Conservation (phyloP, 2,113 vertebrate species). For the Brachypteracias leptosomus region DNA sequence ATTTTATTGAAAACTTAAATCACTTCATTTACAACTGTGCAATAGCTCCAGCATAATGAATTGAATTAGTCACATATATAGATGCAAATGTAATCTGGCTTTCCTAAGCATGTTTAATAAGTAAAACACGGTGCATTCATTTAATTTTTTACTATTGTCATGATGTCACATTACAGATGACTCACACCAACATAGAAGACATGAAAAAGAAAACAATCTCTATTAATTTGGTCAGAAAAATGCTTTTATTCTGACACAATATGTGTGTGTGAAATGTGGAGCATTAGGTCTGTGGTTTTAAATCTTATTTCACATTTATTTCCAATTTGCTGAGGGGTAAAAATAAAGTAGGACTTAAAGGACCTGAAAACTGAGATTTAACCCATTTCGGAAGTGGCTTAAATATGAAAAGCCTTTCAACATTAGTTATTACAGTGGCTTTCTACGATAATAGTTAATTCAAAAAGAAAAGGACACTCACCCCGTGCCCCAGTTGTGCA, state of each 20-base stretch:
- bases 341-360: slow-evolving; percentile 17
- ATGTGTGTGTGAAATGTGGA: neutral
- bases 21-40: neutral
- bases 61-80: neutral
- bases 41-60: neutral
- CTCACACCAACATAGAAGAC: neutral
- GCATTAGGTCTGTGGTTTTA: slow-evolving; percentile 24
- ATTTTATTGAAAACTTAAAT: neutral
- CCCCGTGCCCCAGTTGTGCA: neutral
- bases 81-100: neutral
- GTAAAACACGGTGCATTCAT: neutral
- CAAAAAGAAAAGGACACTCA: neutral
- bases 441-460: neutral
- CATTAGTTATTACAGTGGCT: neutral
- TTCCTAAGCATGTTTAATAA: neutral
- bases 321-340: slow-evolving; percentile 18
- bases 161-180: neutral
- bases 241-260: neutral
- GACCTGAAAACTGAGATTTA: neutral
- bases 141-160: neutral
- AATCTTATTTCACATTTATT: neutral
- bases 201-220: neutral
- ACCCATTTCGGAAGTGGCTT: neutral
- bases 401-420: neutral
- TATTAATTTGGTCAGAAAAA: neutral